Conservation (phyloP, 2,888 invertebrate species). For the Caenorhabditis sinica region DNA sequence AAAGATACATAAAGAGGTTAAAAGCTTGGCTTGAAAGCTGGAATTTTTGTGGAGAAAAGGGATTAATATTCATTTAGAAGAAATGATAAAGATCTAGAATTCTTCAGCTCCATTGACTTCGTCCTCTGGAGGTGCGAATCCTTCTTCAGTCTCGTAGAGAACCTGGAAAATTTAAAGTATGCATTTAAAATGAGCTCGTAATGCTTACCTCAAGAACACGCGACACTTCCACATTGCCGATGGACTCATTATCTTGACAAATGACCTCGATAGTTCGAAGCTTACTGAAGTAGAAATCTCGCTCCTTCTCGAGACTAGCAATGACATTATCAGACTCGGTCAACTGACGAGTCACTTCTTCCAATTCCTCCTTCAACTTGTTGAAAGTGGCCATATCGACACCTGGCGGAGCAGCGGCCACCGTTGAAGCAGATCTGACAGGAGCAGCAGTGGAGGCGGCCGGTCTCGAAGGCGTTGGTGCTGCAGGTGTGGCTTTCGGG, state of each 20-base stretch:
- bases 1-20: slow-evolving; percentile 4
- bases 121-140: slow-evolving; percentile 80
- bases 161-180: slow-evolving; percentile 87
- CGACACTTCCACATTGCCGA: slow-evolving; percentile 87
- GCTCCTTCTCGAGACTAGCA: slow-evolving; percentile 94
- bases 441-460: slow-evolving; percentile 42
- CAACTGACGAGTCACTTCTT: slow-evolving; percentile 77
- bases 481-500: slow-evolving; percentile 13
- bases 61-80: neutral
- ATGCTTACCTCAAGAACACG: slow-evolving; percentile 87
- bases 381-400: slow-evolving; percentile 56
- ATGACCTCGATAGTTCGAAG: slow-evolving; percentile 97
- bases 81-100: slow-evolving; percentile 12
- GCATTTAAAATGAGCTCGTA: too few relatives aligned
- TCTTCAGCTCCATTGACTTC: slow-evolving; percentile 67
- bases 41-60: neutral
- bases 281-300: slow-evolving; percentile 99
- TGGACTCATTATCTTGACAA: slow-evolving; percentile 91
- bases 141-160: slow-evolving; percentile 88
- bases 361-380: slow-evolving; percentile 76
- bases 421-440: slow-evolving; percentile 52
- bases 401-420: slow-evolving; percentile 61
- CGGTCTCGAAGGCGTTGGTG: slow-evolving; percentile 20
- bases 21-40: slow-evolving; percentile 55
- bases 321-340: slow-evolving; percentile 89